Base-by-base conservation (phyloP, 2,888 invertebrate species). In the Zele albiditarsus region DNA sequence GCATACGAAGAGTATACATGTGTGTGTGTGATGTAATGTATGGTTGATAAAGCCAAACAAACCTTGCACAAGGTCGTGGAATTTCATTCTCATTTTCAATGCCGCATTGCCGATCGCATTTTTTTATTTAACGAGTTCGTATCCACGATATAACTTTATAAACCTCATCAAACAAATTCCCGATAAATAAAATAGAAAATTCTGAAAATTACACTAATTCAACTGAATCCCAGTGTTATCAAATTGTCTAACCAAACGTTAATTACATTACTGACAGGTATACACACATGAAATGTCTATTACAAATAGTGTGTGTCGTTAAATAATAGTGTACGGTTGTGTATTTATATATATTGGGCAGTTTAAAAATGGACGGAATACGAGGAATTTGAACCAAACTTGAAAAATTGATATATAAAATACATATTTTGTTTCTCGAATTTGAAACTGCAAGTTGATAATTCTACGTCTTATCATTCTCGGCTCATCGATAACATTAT, bases 201-300 rank as follows among this genome's bases (percentile, higher is more conserved):
- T 10, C 0, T 12, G 10, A 42, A 42, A 42, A n/a, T n/a, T 4
- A 46, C 46, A 46, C 16, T 46, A 20, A 20, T 20, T 23, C 6
- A 3, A 53, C 20, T 53, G 20, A 8, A 31, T 38, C n/a, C 20
- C 20, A 6, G 6, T 12, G 20, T 5, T n/a, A 33, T 31, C 4
- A 2, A n/a, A 23, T 23, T n/a, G 20, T 20, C 10, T 20, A n/a
- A 63, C 33, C 23, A 38, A 31, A 63, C 16, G 6, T n/a, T 63
- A 20, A 63, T 63, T 33, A 63, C n/a, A 62, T 62, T 28, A 63
- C 38, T 63, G 63, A 63, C 63, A 62, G 62, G 3, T 62, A 33
- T 63, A 53, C 53, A 20, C 5, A 53, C 53, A 20, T 53, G 20
- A 23, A 53, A 53, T 23, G 8, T 23, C 20, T 20, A 10, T 53